Evolutionary conservation across 2,797 vertebrate genomes (phyloP).

Genomic region (Anisognathus igniventris): DNA sequence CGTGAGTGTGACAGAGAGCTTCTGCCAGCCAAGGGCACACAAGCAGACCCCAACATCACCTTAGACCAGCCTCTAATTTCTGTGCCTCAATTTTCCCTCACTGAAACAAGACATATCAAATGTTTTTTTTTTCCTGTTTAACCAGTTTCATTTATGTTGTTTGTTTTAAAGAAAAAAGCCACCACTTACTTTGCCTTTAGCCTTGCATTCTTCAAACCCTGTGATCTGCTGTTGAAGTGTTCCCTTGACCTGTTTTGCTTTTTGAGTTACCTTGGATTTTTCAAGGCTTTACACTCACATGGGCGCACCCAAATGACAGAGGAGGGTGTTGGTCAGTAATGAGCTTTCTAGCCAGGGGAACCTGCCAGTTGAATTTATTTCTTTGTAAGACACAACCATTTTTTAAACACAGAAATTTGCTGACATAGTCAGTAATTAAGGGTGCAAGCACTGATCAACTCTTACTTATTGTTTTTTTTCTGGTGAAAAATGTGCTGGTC

Average conservation of each 20-base stretch:
- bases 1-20: rapidly evolving
- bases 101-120: not conserved
- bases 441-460: not conserved
- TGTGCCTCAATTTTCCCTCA: not conserved
- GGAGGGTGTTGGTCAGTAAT: slow-evolving; percentile 13
- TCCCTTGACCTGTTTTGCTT: not conserved
- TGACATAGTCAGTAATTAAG: not conserved
- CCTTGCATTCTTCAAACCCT: not conserved
- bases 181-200: not conserved
- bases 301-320: not conserved
- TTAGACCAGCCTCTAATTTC: not conserved
- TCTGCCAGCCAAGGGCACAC: not conserved
- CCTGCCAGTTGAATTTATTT: not conserved
- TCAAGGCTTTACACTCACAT: not conserved
- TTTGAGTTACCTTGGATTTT: slow-evolving; percentile 1
- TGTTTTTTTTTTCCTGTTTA: not conserved
- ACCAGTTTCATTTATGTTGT: not conserved
- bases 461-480: not conserved
- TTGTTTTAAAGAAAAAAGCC: not conserved
- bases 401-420: not conserved
- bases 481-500: not conserved
- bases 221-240: not conserved
- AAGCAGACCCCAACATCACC: not conserved
- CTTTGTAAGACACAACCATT: not conserved
- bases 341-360: slow-evolving; percentile 1